Base-by-base conservation (phyloP, 1,140 invertebrate genomes). In the Papilio machaon region DNA sequence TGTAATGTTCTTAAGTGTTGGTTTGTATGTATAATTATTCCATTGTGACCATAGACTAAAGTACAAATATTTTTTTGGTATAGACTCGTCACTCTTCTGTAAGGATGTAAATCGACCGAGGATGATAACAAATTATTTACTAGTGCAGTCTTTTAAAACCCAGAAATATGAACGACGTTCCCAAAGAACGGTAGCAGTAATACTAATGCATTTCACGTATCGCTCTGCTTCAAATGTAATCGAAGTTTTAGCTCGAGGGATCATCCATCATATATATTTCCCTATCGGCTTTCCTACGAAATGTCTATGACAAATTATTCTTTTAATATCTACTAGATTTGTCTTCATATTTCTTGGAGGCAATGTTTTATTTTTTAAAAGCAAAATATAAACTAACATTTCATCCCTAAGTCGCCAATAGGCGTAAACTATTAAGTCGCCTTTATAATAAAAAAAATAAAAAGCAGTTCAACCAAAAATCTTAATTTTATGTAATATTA, bases 151-250 rank as follows among this genome's bases (percentile, higher is more conserved):
- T 70, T 35, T 15, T 38, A 35, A 70, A 35, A 67, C 35, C 9
- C 23, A 67, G 23, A 70, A 35, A 70, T 35, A 35, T 38, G 30
- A 11, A 64, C 13, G 23, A 70, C 23, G 10, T 38, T 70, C 64
- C 64, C 64, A 70, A 35, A 35, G 64, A 15, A 19, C 64, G 15
- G 30, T 35, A 70, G 15, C 15, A 38, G 1, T 70, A 35, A 70
- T 76, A 47, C 74, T 70, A 35, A 70, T 76, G 74, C 74, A 76
- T 76, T 75, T 75, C 73, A 76, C 23, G 30, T 76, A 76, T 76
- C 47, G 49, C 23, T 52, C 47, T 76, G 74, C 74, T 13, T 49
- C 74, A 58, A 54, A 76, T n/a, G 49, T 76, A 76, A 76, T 76
- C 74, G 74, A 52, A 76, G 46, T 76, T 17, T 23, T n/a, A 76